Base-by-base conservation (phyloP, 2,888 invertebrate genomes). In the Pomacea canaliculata region DNA sequence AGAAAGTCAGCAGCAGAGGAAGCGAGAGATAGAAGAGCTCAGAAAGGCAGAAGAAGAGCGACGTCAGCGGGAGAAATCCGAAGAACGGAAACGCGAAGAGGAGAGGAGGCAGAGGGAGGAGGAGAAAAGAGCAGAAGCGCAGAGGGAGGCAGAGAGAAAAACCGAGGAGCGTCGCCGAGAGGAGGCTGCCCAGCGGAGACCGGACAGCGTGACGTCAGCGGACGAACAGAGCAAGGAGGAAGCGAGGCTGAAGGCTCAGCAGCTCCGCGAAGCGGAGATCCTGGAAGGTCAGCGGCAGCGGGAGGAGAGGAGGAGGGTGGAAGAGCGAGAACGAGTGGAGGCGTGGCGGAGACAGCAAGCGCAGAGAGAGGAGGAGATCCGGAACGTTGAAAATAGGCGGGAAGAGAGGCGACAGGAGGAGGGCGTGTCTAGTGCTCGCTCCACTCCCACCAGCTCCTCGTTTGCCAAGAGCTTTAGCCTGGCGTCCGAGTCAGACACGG, bases 41-140 rank as follows among this genome's bases (percentile, higher is more conserved):
- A 82, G 65, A 78, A 80, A 62, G 75, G 81, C 51, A 74, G 82
- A 67, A 79, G 81, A 72, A 77, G 80, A 65, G 72, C 78, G 68
- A 76, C 78, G 37, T 73, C 81, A 48, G 78, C 77, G 69, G 37
- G 80, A 74, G 74, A 78, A 62, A 75, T 76, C 63, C 74, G 79
- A 71, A 75, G 78, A 75, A 76, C 81, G 71, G 75, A 71, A 48
- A 51, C 73, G 71, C 77, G 80, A 49, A 78, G 78, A 71, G 73
- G 79, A 59, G 70, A 56, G 79, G n/a, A 51, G 62, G 16, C 19
- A 46, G 51, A 60, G 37, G 56, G 66, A 62, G 16, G 60, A 62
- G 66, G 65, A 48, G 7, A 13, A 46, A 66, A 56, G 9, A 67
- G 19, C 59, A 27, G 76, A 73, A 66, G 46, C 46, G 37, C n/a